Conservation (phyloP, 2,113 vertebrate genomes). For the Sphaerodactylus townsendi region DNA sequence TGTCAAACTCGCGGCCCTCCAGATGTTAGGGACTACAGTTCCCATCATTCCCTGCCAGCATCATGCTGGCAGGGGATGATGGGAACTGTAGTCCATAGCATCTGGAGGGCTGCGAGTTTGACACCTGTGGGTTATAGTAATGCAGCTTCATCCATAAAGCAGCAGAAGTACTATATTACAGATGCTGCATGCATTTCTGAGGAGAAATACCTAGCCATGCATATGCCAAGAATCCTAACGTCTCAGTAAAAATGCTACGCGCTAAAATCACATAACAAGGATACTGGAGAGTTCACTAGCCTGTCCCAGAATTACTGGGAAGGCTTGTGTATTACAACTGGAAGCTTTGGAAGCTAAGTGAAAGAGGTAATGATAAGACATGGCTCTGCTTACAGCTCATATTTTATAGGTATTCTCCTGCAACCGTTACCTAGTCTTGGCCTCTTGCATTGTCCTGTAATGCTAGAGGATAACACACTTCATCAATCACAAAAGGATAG, state of each 20-base stretch:
- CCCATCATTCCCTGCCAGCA: no score
- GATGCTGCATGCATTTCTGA: slow-evolving; percentile 44
- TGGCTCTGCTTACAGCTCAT: background rate
- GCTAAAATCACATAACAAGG: background rate
- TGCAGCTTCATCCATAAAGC: slow-evolving; percentile 9
- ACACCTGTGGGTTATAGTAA: slow-evolving; percentile 19
- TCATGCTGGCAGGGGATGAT: no score
- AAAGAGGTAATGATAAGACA: background rate
- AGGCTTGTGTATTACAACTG: background rate
- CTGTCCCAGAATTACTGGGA: no score
- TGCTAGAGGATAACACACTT: background rate
- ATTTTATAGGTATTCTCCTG: background rate
- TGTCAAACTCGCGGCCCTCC: no score
- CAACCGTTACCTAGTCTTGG: background rate
- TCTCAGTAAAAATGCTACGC: background rate
- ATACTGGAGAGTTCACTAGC: no score
- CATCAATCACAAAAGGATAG: background rate
- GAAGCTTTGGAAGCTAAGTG: background rate
- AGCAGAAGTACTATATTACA: background rate
- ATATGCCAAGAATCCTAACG: slow-evolving; percentile 7
- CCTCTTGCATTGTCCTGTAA: background rate
- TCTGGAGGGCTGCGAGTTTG: no score
- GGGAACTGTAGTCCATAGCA: no score
- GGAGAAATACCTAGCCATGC: slow-evolving; percentile 39
- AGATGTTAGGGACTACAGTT: no score